A percentile compares a stretch with the other conserved stretches of the same genome.
phyloP scores from a whole-genome alignment of 2,113 vertebrate genomes.

The Gobiocypris rarus region DNA sequence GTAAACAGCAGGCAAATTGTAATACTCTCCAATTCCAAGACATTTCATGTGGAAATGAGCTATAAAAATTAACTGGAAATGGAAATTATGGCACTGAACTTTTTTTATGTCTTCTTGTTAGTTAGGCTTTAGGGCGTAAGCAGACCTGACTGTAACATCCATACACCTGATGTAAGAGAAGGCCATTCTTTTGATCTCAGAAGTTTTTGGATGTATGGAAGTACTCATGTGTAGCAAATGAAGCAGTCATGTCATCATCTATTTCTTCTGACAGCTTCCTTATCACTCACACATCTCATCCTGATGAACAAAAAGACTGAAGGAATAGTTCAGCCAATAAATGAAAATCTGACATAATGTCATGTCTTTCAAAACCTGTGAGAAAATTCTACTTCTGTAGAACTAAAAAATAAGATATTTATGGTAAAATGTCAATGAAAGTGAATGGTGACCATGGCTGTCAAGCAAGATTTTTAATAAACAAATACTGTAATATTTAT shows the following conservation, averaged over 20 bases:
- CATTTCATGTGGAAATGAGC: slow-evolving; percentile 68
- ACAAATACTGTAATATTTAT: no score
- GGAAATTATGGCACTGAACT: background rate
- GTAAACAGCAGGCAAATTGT: slow-evolving; percentile 74
- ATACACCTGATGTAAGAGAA: background rate
- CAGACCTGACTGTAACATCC: background rate
- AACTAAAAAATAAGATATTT: no score
- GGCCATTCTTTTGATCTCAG: background rate
- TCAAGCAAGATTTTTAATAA: no score
- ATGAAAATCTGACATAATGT: background rate
- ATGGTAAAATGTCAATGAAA: no score
- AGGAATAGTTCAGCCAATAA: background rate
- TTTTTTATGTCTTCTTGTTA: slow-evolving; percentile 2
- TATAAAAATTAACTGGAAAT: slow-evolving; percentile 67
- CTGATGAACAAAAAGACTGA: background rate
- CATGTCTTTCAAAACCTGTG: background rate
- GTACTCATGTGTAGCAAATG: background rate
- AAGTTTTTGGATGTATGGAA: background rate
- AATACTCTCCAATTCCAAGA: slow-evolving; percentile 61
- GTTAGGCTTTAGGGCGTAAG: background rate
- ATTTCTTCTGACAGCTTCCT: background rate
- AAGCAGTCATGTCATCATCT: background rate
- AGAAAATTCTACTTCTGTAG: background rate
- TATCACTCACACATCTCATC: background rate
- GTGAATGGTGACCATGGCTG: no score